Conservation (phyloP, 2,888 invertebrate species). For the Lumbricus terrestris region DNA sequence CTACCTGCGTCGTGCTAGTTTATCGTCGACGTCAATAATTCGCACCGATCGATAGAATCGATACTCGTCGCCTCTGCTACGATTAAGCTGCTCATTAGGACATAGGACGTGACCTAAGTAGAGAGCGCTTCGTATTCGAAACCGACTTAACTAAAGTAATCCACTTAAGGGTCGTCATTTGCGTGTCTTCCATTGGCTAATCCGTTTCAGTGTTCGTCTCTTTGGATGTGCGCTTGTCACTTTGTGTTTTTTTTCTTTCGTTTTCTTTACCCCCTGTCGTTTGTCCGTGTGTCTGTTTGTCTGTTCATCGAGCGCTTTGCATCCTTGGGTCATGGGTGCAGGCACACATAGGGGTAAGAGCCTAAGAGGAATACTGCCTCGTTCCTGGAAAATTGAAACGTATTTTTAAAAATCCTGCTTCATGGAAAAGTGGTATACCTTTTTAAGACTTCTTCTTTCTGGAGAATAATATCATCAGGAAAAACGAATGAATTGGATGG, state of each 20-base stretch:
- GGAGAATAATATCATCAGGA: too few relatives aligned
- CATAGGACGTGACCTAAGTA: neutral
- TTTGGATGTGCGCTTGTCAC: too few relatives aligned
- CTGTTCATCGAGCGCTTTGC: neutral
- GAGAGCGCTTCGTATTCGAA: neutral
- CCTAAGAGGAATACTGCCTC: too few relatives aligned
- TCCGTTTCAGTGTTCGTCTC: neutral
- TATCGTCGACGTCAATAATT: neutral
- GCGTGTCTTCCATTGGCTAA: neutral
- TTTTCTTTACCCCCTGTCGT: too few relatives aligned
- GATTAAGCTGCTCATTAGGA: neutral
- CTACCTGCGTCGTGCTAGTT: neutral
- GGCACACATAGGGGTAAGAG: too few relatives aligned
- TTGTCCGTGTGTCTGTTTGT: neutral
- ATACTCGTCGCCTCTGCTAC: neutral
- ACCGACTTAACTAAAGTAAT: neutral
- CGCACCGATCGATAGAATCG: neutral
- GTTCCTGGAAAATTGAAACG: too few relatives aligned
- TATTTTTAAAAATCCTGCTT: too few relatives aligned
- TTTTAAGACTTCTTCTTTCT: too few relatives aligned
- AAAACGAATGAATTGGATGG: too few relatives aligned
- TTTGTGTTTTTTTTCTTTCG: too few relatives aligned
- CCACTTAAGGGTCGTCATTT: neutral
- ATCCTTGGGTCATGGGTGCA: neutral
- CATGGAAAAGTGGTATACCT: too few relatives aligned